phyloP scores from a whole-genome alignment of 2,113 vertebrate species.

The Syngnathus scovelli region DNA sequence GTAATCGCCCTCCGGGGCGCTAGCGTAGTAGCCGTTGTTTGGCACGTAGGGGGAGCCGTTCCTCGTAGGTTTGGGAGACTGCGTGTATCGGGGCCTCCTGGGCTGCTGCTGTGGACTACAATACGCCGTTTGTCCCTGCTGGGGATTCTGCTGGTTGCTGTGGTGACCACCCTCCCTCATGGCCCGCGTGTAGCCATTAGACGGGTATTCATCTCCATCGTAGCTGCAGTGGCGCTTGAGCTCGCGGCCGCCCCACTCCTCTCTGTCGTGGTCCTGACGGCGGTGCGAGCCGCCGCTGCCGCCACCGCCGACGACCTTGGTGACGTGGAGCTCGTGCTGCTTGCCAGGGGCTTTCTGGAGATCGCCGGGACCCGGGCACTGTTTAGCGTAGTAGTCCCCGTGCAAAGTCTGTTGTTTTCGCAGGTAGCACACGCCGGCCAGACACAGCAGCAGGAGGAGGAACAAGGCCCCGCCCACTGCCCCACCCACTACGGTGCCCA shows the following conservation, averaged over 20 bases:
- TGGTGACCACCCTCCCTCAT: constrained; percentile 62
- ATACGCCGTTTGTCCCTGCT: constrained; percentile 61
- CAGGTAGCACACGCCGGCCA: constrained; percentile 83
- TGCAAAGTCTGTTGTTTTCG: constrained; percentile 88
- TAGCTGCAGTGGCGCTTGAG: constrained; percentile 49
- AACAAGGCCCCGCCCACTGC: constrained; percentile 93
- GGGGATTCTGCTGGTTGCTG: constrained; percentile 51
- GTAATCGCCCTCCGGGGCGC: constrained; percentile 85
- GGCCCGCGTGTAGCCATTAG: constrained; percentile 70
- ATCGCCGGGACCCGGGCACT: constrained; percentile 86
- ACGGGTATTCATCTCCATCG: constrained; percentile 54
- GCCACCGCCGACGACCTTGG: constrained; percentile 67
- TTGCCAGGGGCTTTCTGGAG: constrained; percentile 85
- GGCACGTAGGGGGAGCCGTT: constrained; percentile 81
- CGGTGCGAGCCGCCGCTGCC: constrained; percentile 62
- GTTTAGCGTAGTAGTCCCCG: constrained; percentile 94
- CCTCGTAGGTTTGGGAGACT: constrained; percentile 46
- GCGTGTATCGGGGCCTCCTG: constrained; percentile 72
- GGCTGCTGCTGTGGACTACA: constrained; percentile 70
- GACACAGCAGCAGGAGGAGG: constrained; percentile 82
- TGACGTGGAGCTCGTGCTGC: constrained; percentile 79
- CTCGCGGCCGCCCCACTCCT: constrained; percentile 88
- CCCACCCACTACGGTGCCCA: constrained; percentile 88
- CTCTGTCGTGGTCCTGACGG: constrained; percentile 81
- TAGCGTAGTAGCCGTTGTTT: constrained; percentile 79